phyloP scores from a whole-genome alignment of 2,797 vertebrate species.

The Danionella dracula region DNA sequence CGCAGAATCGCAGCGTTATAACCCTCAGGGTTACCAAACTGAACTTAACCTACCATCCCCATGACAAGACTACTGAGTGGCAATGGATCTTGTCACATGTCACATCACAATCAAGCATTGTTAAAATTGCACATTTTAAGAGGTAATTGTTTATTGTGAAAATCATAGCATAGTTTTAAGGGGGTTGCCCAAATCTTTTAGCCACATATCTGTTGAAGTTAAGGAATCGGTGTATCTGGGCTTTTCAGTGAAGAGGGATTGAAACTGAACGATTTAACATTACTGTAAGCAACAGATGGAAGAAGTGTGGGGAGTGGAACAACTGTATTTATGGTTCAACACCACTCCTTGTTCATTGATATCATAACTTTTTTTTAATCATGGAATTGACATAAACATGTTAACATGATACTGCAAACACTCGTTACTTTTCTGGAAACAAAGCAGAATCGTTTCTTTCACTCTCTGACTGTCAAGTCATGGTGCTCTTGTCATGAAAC shows the following conservation, averaged over 20 bases:
- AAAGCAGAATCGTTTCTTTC: slow-evolving; percentile 8
- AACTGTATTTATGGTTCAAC: slow-evolving; percentile 41
- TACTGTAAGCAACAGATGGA: slow-evolving; percentile 47
- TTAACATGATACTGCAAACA: slow-evolving; percentile 46
- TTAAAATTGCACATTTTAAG: too few species aligned
- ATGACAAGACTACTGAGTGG: too few species aligned
- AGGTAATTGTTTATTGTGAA: too few species aligned
- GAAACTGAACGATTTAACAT: slow-evolving; percentile 42
- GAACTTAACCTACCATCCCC: too few species aligned
- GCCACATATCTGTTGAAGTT: too few species aligned
- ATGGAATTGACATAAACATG: too few species aligned
- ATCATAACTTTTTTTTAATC: slow-evolving; percentile 24
- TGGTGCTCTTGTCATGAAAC: slow-evolving; percentile 30
- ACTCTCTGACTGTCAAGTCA: slow-evolving; percentile 26
- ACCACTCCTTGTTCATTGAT: slow-evolving; percentile 50
- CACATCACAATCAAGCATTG: too few species aligned
- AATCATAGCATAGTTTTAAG: too few species aligned
- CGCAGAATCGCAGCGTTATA: too few species aligned
- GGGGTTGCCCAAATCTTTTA: too few species aligned
- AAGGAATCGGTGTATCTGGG: not conserved
- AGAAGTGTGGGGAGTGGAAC: slow-evolving; percentile 47
- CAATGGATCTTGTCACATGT: too few species aligned
- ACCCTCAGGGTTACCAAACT: too few species aligned
- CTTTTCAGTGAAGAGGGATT: slow-evolving; percentile 26
- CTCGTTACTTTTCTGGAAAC: slow-evolving; percentile 32